Evolutionary conservation across 2,888 invertebrate species (phyloP).

Genomic region (Spatulosminthurus flaviceps): DNA sequence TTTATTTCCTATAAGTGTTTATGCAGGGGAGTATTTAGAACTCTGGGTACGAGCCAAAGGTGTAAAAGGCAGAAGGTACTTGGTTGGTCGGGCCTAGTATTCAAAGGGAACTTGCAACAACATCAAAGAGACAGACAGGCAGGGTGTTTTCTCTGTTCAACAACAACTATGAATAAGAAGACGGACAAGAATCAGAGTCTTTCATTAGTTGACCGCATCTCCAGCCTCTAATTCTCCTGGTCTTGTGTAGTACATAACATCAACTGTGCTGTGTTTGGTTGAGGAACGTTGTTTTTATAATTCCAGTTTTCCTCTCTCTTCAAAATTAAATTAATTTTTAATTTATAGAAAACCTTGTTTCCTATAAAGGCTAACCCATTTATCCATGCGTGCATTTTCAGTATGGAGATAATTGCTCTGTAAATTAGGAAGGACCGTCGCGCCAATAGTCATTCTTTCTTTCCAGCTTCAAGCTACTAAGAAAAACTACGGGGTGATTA

Average conservation of each 20-base stretch:
- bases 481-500: background rate
- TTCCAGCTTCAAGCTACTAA: background rate
- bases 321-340: too few species aligned
- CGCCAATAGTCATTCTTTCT: too few species aligned
- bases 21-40: background rate
- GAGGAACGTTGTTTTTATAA: too few species aligned
- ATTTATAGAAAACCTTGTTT: too few species aligned
- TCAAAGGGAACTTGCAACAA: background rate
- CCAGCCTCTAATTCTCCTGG: background rate
- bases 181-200: background rate
- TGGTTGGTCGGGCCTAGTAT: slow-evolving; percentile 1
- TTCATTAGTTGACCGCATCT: slow-evolving; percentile 13
- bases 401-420: too few species aligned
- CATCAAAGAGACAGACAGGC: background rate
- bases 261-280: too few species aligned
- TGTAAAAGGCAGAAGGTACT: slow-evolving; percentile 16
- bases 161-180: background rate
- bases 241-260: background rate
- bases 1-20: too few species aligned
- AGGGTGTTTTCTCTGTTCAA: background rate
- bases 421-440: too few species aligned
- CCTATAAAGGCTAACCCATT: too few species aligned
- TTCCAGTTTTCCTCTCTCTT: too few species aligned
- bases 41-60: background rate
- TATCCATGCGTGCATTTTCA: too few species aligned